These are phyloP conservation scores for Microtus richardsoni DNA, from an alignment of 2,113 vertebrate genomes.

Conservation along the genomic window DNA sequence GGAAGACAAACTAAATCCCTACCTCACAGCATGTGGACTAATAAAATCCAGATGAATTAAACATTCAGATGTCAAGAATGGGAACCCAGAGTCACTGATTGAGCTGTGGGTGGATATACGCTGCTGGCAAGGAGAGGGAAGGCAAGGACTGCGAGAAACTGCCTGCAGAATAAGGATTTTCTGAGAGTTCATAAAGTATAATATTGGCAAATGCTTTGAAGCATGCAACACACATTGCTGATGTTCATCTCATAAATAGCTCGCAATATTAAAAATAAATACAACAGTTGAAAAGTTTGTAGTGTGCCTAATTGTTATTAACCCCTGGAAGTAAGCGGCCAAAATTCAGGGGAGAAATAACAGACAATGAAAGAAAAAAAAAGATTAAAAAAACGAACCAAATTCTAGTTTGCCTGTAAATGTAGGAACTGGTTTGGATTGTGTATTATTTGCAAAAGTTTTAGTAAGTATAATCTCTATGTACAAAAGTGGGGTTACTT, in stretches of 20 bases:
- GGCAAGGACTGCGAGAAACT: background rate
- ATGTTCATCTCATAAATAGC: background rate
- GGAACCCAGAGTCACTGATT: background rate
- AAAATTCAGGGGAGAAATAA: background rate
- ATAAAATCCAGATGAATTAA: conserved; percentile 57
- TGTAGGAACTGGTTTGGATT: background rate
- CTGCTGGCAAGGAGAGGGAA: background rate
- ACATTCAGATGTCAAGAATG: background rate
- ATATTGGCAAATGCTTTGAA: background rate
- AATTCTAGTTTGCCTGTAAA: background rate
- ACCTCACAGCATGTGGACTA: conserved; percentile 43
- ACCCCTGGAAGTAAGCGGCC: background rate
- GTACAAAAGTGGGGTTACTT: background rate
- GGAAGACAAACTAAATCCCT: conserved; percentile 34
- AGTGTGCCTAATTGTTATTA: no score
- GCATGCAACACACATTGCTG: background rate
- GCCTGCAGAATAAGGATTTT: background rate
- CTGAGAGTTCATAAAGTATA: background rate
- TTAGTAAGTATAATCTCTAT: background rate
- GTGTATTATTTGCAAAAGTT: background rate
- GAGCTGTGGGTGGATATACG: background rate
- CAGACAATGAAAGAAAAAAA: background rate
- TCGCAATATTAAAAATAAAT: background rate
- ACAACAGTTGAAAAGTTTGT: background rate
- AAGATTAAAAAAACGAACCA: background rate